These are phyloP conservation scores for Xerus rutilus DNA, from an alignment of 2,797 vertebrate species.

Conservation along the genomic window DNA sequence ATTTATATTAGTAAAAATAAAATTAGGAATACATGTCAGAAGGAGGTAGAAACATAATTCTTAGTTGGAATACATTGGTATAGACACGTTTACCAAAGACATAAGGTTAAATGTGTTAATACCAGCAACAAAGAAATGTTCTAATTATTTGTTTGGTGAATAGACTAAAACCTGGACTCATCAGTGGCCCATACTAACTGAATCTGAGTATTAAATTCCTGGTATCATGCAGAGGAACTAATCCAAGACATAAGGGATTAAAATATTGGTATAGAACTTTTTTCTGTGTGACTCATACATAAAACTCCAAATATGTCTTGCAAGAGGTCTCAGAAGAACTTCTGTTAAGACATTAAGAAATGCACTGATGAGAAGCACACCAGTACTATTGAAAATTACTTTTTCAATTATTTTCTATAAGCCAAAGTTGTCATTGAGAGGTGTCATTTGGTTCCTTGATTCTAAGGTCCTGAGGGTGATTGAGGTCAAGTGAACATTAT, in stretches of 20 bases:
- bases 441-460: not conserved
- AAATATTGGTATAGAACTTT: not conserved
- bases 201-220: not conserved
- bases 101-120: not conserved
- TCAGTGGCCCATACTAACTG: not conserved
- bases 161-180: not conserved
- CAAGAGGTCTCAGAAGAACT: not conserved
- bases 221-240: not conserved
- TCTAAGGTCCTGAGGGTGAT: not conserved
- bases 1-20: not conserved
- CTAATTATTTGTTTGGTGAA: not conserved
- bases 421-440: not conserved
- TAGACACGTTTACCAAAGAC: not conserved
- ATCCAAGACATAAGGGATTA: not conserved
- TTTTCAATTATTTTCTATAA: constrained; percentile 24
- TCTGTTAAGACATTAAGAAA: not conserved
- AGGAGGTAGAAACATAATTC: not conserved
- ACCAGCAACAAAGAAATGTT: not conserved
- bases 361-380: not conserved
- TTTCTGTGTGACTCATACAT: not conserved
- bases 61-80: not conserved
- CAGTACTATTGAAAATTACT: not conserved
- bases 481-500: not conserved
- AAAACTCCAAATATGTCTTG: constrained; percentile 4
- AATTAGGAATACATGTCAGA: not conserved